Evolutionary conservation across 37 sponge, comb jelly and placozoan species (phyloP).

Genomic region (Geodia barretti): DNA sequence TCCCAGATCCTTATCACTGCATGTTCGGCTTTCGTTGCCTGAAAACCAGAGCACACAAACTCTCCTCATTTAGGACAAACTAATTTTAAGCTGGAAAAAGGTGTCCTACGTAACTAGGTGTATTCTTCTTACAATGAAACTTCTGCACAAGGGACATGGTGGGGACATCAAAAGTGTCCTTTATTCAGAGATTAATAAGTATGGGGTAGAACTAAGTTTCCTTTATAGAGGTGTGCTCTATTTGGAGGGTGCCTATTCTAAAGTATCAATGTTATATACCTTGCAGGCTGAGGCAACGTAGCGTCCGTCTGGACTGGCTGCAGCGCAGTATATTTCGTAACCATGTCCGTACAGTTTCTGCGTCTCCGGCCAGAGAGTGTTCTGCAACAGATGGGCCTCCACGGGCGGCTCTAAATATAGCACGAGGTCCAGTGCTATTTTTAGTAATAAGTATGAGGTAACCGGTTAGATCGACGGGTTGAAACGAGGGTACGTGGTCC

Average conservation of each 20-base stretch:
- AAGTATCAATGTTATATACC: conserved; percentile 23
- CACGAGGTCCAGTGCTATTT: background rate
- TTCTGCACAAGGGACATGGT: background rate
- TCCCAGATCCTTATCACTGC: conserved; percentile 86
- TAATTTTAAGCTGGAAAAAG: no score
- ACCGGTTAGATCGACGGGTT: conserved; percentile 26
- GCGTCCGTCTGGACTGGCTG: conserved; percentile 54
- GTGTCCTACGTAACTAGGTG: no score
- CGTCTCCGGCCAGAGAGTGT: conserved; percentile 95
- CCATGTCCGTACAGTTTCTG: conserved; percentile 94
- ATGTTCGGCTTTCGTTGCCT: conserved; percentile 88
- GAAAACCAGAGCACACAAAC: no score
- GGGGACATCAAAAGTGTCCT: no score
- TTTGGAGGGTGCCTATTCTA: no score
- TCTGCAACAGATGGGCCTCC: conserved; percentile 83
- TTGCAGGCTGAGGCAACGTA: conserved; percentile 89
- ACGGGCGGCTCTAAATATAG: conserved; percentile 62
- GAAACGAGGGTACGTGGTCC: conserved; percentile 38
- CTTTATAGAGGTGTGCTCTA: no score
- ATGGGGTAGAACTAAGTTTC: no score
- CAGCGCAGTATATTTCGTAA: conserved; percentile 82
- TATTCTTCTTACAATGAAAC: background rate
- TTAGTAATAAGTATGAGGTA: background rate
- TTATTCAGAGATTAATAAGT: no score
- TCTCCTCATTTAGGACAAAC: no score